phyloP scores from a whole-genome alignment of 1,140 invertebrate species.

The Listronotus bonariensis region DNA sequence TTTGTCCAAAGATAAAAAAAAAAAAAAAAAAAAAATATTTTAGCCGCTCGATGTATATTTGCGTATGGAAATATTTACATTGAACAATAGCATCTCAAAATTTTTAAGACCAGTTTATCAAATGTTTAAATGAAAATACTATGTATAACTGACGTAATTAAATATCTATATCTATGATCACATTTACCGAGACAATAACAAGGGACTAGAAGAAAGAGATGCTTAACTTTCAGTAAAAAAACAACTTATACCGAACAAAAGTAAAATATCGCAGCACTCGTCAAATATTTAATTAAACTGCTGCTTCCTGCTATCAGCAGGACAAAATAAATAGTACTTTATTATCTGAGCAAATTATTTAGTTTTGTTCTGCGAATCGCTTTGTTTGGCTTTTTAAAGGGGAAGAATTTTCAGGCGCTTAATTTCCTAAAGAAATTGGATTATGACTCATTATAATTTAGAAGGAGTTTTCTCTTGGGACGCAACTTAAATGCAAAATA shows the following conservation, averaged over 20 bases:
- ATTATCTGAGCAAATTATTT: conserved; percentile 37
- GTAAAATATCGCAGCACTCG: conserved; percentile 26
- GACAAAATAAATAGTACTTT: conserved; percentile 34
- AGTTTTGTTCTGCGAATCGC: conserved; percentile 26
- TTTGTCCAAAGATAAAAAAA: no score
- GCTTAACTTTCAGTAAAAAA: conserved; percentile 1
- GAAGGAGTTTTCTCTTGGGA: conserved; percentile 13
- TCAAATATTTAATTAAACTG: conserved; percentile 37
- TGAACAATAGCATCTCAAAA: no score
- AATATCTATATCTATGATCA: no score
- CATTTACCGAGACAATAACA: no score
- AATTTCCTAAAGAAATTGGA: conserved; percentile 32
- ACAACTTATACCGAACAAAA: conserved; percentile 18
- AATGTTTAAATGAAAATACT: no score
- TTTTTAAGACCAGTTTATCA: no score
- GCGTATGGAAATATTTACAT: no score
- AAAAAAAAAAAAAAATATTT: conserved; percentile 8
- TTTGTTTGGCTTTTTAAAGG: conserved; percentile 28
- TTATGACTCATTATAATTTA: conserved; percentile 34
- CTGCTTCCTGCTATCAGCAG: conserved; percentile 10
- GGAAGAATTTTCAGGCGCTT: conserved; percentile 29
- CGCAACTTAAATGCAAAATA: conserved; percentile 14
- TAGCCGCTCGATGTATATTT: no score
- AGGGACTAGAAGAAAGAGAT: not conserved
- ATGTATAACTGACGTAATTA: no score